Evolutionary conservation across 2,113 vertebrate species (phyloP), one percentile per base, ranked within the genome.

Genomic region (Seriola rivoliana): DNA sequence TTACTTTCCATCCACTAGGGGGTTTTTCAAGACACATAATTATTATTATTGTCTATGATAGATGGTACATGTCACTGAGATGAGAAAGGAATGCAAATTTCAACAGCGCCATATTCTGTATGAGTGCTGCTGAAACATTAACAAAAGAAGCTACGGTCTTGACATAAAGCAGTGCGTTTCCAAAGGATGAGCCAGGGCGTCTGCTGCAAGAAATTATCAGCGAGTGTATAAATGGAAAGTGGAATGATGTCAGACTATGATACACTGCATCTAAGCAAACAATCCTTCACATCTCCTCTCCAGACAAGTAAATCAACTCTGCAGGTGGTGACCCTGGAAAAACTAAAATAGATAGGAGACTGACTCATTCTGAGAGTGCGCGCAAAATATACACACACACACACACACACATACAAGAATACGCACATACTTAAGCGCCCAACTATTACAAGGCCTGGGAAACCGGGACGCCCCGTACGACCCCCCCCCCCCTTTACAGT

Each of bases 271-370:
- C 67, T 42, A 71, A 78, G 67, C 64, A 82, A 85, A 90, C 77
- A 77, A 32, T 73, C 64, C 13, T 64, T 77, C 68, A 54, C 55
- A 69, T 71, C 66, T 87, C 42, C 25, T 59, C 48, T 71, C 84
- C 74, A 90, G 59, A 88, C 12, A 71, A 90, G 74, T 81, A 68
- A 84, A 88, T 85, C 44, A 73, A 55, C 85, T 84, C 92, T 59
- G 84, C 89, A 91, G 88, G 88, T 82, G 83, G 87, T 76, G 79
- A 14, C 38, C 44, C 36, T 65, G 71, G 25, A 83, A 75, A 81
- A 83, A 76, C 64, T 63, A 40, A 75, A 88, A 75, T 13, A 78
- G 63, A 81, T 17, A 58, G 14, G 44, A 63, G 42, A 38, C 17
- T 52, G 65, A 83, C 52, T 88, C 78, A 78, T 50, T 72, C 42